These are phyloP conservation scores for Zosterops borbonicus DNA, from an alignment of 2,113 vertebrate genomes.

Conservation along the genomic window DNA sequence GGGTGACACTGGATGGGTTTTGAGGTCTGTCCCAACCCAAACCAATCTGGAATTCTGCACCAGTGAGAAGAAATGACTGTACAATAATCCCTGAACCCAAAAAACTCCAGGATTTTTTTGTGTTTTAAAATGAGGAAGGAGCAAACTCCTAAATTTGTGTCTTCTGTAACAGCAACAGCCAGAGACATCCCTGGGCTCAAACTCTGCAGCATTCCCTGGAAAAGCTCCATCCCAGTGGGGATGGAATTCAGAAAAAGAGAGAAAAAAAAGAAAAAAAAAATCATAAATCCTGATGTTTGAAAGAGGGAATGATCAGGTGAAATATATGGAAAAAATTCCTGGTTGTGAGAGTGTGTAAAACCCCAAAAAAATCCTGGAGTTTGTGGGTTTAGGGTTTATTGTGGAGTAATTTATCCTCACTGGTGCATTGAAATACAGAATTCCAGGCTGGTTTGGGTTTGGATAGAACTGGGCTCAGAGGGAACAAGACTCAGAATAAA, in stretches of 20 bases:
- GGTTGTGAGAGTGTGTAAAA: neutral
- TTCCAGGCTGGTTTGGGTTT: neutral
- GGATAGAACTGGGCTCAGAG: fast-evolving
- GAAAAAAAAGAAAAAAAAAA: neutral
- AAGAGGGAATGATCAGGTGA: neutral
- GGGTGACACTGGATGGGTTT: neutral
- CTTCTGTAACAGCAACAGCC: neutral
- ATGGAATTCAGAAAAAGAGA: neutral
- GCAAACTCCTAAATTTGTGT: neutral
- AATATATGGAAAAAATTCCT: neutral
- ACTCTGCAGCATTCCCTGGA: neutral
- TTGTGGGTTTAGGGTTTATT: no score
- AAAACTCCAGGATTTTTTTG: neutral
- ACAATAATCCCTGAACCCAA: neutral
- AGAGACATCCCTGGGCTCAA: neutral
- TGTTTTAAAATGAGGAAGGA: neutral
- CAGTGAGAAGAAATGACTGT: neutral
- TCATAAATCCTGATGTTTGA: neutral
- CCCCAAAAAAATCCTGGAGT: no score
- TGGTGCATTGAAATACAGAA: no score
- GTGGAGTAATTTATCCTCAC: no score
- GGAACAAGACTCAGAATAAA: no score
- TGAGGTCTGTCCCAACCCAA: neutral
- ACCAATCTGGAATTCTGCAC: neutral
- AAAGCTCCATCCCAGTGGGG: fast-evolving